These are phyloP conservation scores for Sebastes hopkinsi DNA, from an alignment of 2,797 vertebrate genomes.

Conservation along the genomic window DNA sequence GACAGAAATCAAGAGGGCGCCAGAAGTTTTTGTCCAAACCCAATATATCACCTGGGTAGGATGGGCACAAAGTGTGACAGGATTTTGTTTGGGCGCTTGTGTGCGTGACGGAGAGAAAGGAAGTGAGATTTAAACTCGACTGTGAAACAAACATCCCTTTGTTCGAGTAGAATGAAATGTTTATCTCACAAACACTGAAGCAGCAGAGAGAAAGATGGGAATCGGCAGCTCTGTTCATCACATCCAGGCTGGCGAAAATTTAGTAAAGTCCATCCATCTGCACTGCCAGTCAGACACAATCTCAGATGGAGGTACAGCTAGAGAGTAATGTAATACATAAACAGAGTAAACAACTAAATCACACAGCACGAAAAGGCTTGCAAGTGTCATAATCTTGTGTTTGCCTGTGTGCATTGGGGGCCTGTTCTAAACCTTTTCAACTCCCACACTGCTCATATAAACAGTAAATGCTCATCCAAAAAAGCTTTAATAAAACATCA, in stretches of 20 bases:
- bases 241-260: not conserved
- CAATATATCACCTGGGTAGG: slow-evolving; percentile 58
- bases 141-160: slow-evolving; percentile 16
- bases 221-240: slow-evolving; percentile 9
- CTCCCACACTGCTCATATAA: not conserved
- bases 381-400: slow-evolving; percentile 1
- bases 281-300: not conserved
- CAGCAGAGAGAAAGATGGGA: slow-evolving; percentile 6
- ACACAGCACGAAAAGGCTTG: not conserved
- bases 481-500: not conserved
- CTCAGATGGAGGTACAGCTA: not conserved
- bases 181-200: not conserved
- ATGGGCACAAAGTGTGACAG: slow-evolving; percentile 38
- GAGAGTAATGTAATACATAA: not conserved
- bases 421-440: not conserved
- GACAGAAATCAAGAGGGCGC: slow-evolving; percentile 56
- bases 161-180: slow-evolving; percentile 21
- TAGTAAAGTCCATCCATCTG: not conserved
- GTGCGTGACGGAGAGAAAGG: not conserved
- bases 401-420: not conserved
- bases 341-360: slow-evolving; percentile 23
- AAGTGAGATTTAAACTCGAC: slow-evolving; percentile 4
- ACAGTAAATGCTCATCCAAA: not conserved
- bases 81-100: not conserved
- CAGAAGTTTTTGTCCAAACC: slow-evolving; percentile 54